Conservation (phyloP, 2,888 invertebrate genomes). For the Pheosia tremula region DNA sequence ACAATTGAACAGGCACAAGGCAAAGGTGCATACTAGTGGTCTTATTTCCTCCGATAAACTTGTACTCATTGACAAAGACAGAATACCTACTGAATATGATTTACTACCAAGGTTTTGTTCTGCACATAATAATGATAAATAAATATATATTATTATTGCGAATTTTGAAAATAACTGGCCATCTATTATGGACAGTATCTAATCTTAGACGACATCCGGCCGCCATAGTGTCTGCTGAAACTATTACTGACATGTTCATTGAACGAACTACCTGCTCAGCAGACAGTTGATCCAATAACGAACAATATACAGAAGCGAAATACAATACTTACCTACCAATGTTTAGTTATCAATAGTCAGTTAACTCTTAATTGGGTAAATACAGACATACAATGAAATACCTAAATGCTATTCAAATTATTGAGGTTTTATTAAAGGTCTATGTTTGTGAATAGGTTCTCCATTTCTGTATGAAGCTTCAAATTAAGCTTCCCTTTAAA, state of each 20-base stretch:
- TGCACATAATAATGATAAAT: no score
- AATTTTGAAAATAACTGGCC: not conserved
- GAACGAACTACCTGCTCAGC: conserved; percentile 6
- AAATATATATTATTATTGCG: not conserved
- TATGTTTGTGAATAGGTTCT: no score
- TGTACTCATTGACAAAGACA: no score
- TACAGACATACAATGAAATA: no score
- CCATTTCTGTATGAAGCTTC: no score
- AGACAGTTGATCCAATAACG: conserved; percentile 3
- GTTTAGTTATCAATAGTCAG: not conserved
- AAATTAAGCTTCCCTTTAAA: no score
- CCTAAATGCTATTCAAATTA: no score
- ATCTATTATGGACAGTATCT: not conserved
- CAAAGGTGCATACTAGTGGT: not conserved
- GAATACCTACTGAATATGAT: no score
- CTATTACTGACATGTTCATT: conserved; percentile 4
- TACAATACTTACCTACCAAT: not conserved
- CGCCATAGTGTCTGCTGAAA: conserved; percentile 6
- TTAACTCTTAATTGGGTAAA: not conserved
- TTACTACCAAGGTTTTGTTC: no score
- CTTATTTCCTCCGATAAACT: no score
- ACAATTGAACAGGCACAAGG: not conserved
- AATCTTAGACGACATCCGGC: conserved; percentile 5
- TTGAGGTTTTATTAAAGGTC: no score
- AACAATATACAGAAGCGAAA: conserved; percentile 1